Evolutionary conservation across 2,888 invertebrate species (phyloP), one percentile per base, ranked within the genome.

Genomic region (Nemurella pictetii): DNA sequence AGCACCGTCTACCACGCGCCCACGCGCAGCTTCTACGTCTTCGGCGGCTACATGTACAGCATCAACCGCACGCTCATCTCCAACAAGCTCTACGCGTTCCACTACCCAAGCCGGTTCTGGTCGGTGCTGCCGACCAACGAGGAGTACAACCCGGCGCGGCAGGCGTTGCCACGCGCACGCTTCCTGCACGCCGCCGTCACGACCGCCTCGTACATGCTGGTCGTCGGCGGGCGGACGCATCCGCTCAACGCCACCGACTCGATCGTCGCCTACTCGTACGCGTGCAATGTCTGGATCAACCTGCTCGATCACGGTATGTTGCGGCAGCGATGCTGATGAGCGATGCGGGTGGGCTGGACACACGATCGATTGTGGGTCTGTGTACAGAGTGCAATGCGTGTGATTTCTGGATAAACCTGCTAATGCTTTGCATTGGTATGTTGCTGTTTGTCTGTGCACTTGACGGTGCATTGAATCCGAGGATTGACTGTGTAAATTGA

Each of bases 131-230:
- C 96, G 0, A 93, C 93, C 0, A 95, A 95, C 87, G 92, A 93
- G 12, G 94, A 94, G 85, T 91, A 94, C 9, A 94, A 94, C 88
- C 90, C 92, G 29, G 91, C 91, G 0, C 90, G 91, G 80, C 87
- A 89, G 82, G 89, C 90, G 87, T 88, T 92, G 90, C 97, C 97
- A 0, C 93, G 94, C 87, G 94, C 95, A 0, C 93, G 98, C 83
- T 97, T 95, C 89, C 94, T 98, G 86, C 97, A 97, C 90, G 95
- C 97, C 0, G 97, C 98, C 0, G 95, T 97, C 0, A 95, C 95
- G 0, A 96, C 97, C 0, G 95, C 96, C 85, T 95, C 96, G 83
- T 97, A 96, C 89, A 97, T 98, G 97, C 93, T 98, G 29, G 93
- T 98, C 55, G 95, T 97, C 88, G 98, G 98, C 0, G 98, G 98